Evolutionary conservation across 64 coral and sea anemone species (phyloP).

Genomic region (Pocillopora verrucosa): DNA sequence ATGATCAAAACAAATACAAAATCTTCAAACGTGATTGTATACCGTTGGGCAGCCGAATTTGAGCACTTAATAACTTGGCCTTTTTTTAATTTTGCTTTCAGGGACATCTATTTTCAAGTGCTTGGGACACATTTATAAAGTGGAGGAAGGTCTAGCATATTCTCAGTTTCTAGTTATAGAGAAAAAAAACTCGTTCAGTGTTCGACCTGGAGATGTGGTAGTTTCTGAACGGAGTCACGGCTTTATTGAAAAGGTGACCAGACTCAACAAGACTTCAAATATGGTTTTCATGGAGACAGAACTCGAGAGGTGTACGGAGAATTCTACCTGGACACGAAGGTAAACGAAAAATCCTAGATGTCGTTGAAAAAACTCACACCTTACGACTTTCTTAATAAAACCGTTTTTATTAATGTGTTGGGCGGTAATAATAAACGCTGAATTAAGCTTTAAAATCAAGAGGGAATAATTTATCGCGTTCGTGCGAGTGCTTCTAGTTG

Average conservation of each 20-base stretch:
- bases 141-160: constrained; percentile 7
- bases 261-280: constrained; percentile 7
- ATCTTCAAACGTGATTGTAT: no score
- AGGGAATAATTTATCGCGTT: no score
- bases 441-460: no score
- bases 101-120: constrained; percentile 53
- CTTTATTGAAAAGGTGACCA: constrained; percentile 65
- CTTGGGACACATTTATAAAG: constrained; percentile 51
- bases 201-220: constrained; percentile 48
- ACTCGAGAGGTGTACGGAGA: constrained; percentile 47
- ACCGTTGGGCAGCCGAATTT: no score
- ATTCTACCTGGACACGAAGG: constrained; percentile 45
- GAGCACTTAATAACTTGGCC: no score
- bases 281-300: constrained; percentile 53
- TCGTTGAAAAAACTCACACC: no score
- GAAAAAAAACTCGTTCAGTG: background rate
- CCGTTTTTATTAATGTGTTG: no score
- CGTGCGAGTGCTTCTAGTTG: no score
- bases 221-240: constrained; percentile 48
- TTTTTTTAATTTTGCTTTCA: no score
- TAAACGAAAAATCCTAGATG: background rate
- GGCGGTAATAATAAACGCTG: no score
- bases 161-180: constrained; percentile 63
- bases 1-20: no score
- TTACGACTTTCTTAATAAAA: no score